phyloP scores from a whole-genome alignment of 92 coral and sea anemone genomes.

The Chrysogorgia sp. region DNA sequence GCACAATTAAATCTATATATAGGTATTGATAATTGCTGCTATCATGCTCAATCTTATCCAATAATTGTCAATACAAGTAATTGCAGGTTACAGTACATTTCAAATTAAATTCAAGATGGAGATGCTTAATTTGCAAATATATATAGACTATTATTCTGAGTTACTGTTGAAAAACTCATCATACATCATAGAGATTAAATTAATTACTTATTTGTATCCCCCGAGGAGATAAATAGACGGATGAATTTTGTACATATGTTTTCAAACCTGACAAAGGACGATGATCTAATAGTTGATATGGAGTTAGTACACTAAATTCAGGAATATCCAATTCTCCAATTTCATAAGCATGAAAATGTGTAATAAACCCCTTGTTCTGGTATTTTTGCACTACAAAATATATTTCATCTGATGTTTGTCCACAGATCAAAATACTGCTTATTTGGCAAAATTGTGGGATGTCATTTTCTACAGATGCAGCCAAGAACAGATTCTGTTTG shows the following conservation, averaged over 20 bases:
- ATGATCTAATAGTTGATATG: slow-evolving; percentile 1
- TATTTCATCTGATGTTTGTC: slow-evolving; percentile 1
- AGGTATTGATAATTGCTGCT: no score
- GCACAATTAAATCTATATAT: no score
- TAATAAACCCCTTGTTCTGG: background rate
- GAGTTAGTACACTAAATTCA: background rate
- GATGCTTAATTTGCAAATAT: no score
- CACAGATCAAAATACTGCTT: slow-evolving; percentile 17
- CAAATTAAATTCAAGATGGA: no score
- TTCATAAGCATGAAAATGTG: slow-evolving; percentile 18
- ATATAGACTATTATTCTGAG: no score
- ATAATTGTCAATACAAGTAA: no score
- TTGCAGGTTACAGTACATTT: no score
- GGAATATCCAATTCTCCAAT: background rate
- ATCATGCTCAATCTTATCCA: no score
- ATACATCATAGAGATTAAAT: background rate
- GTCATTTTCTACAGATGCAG: slow-evolving; percentile 6
- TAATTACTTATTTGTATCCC: background rate
- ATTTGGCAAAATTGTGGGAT: slow-evolving; percentile 7
- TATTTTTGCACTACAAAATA: slow-evolving; percentile 13
- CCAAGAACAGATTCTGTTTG: background rate
- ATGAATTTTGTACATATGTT: background rate
- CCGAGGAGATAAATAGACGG: slow-evolving; percentile 13
- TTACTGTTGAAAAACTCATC: no score
- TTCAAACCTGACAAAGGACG: slow-evolving; percentile 18